These are phyloP conservation scores for Micrasema minimum DNA, from an alignment of 1,140 invertebrate species.

Conservation along the genomic window DNA sequence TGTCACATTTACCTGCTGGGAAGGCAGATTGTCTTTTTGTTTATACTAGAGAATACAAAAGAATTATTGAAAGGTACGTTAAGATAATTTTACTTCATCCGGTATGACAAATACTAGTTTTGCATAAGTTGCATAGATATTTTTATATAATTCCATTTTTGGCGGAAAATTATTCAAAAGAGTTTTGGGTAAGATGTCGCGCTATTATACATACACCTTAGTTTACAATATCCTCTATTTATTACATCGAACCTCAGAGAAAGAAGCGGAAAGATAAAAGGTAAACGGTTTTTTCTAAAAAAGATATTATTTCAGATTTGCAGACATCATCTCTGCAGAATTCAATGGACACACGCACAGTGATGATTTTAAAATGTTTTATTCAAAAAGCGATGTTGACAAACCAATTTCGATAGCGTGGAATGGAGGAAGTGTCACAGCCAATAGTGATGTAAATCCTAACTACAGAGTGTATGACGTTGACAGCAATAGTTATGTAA, in stretches of 20 bases:
- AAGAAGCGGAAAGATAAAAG: too few relatives aligned
- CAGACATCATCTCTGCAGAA: conserved; percentile 76
- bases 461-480: conserved; percentile 83
- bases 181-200: too few relatives aligned
- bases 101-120: too few relatives aligned
- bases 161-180: too few relatives aligned
- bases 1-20: conserved; percentile 85
- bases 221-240: too few relatives aligned
- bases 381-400: conserved; percentile 63
- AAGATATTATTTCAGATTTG: conserved; percentile 71
- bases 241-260: too few relatives aligned
- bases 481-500: conserved; percentile 71
- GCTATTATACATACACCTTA: too few relatives aligned
- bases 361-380: conserved; percentile 79
- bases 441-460: conserved; percentile 76
- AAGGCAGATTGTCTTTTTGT: conserved; percentile 73
- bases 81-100: too few relatives aligned
- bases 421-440: conserved; percentile 80
- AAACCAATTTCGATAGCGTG: conserved; percentile 76
- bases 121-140: too few relatives aligned
- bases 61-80: conserved; percentile 64
- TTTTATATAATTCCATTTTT: too few relatives aligned
- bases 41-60: conserved; percentile 75
- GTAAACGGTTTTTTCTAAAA: too few relatives aligned
- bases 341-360: conserved; percentile 86